phyloP scores from a whole-genome alignment of 2,797 vertebrate genomes.

The Dryobates pubescens region DNA sequence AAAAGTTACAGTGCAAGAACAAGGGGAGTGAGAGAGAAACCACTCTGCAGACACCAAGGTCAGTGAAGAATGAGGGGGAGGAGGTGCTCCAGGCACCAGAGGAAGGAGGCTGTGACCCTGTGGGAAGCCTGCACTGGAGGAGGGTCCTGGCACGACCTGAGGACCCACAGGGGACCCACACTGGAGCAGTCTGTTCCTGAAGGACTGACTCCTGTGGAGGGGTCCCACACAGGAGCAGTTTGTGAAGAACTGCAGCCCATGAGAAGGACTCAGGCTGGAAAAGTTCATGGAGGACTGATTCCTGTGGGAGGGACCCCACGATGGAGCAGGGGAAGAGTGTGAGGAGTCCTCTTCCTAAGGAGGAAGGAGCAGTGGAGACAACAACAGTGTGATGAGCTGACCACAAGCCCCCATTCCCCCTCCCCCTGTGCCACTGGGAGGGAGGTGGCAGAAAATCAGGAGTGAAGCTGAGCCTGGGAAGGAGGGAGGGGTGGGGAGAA shows the following conservation, averaged over 20 bases:
- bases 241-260: background rate
- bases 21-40: background rate
- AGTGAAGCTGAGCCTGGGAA: background rate
- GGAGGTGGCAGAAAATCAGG: background rate
- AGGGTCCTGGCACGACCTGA: background rate
- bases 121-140: background rate
- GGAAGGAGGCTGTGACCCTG: background rate
- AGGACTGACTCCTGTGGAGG: background rate
- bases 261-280: background rate
- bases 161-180: background rate
- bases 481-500: background rate
- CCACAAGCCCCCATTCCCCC: background rate
- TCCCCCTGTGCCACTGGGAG: background rate
- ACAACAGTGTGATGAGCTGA: too few relatives aligned
- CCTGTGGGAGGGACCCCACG: background rate
- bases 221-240: background rate
- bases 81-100: background rate
- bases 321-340: background rate
- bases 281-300: background rate
- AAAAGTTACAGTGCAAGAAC: background rate
- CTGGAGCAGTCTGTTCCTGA: background rate
- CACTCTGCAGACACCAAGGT: background rate
- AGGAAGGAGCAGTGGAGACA: background rate
- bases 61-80: background rate
- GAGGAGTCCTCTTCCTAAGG: background rate